Conservation (phyloP, 2,113 vertebrate genomes). For the Cyanoderma ruficeps region DNA sequence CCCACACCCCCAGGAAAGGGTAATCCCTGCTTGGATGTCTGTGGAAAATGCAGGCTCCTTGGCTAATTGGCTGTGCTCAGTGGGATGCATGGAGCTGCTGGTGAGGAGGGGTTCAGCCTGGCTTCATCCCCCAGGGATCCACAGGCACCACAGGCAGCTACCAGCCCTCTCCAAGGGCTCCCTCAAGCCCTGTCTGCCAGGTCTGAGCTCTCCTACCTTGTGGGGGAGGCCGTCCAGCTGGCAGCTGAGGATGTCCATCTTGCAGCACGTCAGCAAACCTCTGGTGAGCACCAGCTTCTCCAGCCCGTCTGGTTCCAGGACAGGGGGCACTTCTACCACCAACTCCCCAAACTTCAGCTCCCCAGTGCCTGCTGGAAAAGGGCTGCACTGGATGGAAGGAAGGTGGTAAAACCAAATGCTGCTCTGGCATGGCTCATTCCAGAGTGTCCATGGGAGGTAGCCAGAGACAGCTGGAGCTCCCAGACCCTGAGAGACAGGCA, state of each 20-base stretch:
- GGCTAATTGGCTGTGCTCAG: fast-evolving
- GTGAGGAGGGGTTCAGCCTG: background rate
- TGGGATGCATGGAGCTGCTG: fast-evolving
- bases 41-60: background rate
- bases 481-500: fast-evolving
- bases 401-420: background rate
- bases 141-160: fast-evolving
- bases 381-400: background rate
- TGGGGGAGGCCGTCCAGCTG: background rate
- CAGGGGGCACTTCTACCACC: slow-evolving; percentile 23
- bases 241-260: slow-evolving; percentile 70
- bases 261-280: slow-evolving; percentile 83
- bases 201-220: slow-evolving; percentile 17
- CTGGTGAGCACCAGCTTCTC: slow-evolving; percentile 76
- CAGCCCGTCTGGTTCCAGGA: slow-evolving; percentile 55
- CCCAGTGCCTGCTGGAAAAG: slow-evolving; percentile 57
- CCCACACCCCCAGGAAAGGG: background rate
- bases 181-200: fast-evolving
- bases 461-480: background rate
- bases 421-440: background rate
- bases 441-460: fast-evolving
- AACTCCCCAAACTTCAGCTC: slow-evolving; percentile 77
- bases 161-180: background rate
- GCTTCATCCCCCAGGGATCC: background rate
- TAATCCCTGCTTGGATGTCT: background rate